A percentile compares a stretch with the other conserved stretches of the same genome.
Evolutionary conservation across 2,113 vertebrate genomes (phyloP).

Genomic region (Dipodomys spectabilis): DNA sequence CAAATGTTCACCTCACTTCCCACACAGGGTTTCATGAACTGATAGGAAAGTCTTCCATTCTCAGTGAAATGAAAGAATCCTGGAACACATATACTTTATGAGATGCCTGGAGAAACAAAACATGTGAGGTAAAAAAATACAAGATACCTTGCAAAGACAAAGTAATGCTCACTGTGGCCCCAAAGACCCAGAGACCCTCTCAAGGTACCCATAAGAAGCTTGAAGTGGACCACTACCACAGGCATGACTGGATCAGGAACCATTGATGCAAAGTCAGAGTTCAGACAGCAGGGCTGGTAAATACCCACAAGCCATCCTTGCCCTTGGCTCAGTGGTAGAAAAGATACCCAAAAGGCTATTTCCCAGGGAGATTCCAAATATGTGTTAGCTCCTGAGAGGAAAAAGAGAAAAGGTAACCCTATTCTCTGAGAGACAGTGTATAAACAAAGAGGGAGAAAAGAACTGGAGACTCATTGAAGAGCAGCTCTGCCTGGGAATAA

Average conservation of each 20-base stretch:
- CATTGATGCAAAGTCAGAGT: neutral
- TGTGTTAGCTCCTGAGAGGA: neutral
- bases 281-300: neutral
- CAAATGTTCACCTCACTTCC: neutral
- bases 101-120: neutral
- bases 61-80: slow-evolving; percentile 10
- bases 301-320: neutral
- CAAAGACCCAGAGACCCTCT: neutral
- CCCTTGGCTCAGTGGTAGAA: neutral
- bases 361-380: neutral
- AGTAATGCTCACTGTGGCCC: neutral
- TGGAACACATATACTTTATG: neutral
- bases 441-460: no score
- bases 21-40: neutral
- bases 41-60: neutral
- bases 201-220: neutral
- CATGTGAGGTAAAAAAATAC: neutral
- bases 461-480: neutral
- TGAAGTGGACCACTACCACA: neutral
- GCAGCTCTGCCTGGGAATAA: neutral
- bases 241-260: neutral
- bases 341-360: neutral
- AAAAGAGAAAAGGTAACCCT: neutral
- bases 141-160: neutral
- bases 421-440: neutral